phyloP scores from a whole-genome alignment of 2,888 invertebrate species.

The Dryadula phaetusa region DNA sequence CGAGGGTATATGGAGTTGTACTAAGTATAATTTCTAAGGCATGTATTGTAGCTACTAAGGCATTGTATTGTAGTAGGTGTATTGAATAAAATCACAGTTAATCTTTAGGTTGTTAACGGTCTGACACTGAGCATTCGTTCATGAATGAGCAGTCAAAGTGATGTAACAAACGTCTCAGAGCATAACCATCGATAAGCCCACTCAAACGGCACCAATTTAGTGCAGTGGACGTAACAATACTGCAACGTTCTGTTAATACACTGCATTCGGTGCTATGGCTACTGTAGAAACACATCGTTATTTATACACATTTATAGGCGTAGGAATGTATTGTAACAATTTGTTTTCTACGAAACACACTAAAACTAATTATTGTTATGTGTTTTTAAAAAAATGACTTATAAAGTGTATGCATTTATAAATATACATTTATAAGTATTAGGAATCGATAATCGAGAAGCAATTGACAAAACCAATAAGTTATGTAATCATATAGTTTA shows the following conservation, averaged over 20 bases:
- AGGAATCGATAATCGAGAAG: too few relatives aligned
- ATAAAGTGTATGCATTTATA: background rate
- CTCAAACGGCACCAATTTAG: slow-evolving; percentile 43
- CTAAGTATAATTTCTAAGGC: background rate
- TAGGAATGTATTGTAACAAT: background rate
- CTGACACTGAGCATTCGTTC: slow-evolving; percentile 46
- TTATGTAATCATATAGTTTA: too few relatives aligned
- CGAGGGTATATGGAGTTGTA: background rate
- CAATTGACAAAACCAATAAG: too few relatives aligned
- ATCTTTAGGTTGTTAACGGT: slow-evolving; percentile 32
- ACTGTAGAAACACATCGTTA: background rate
- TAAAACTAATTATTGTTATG: background rate
- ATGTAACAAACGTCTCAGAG: slow-evolving; percentile 44
- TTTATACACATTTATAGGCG: background rate
- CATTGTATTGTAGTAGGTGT: background rate
- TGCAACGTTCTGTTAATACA: slow-evolving; percentile 23
- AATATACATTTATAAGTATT: too few relatives aligned
- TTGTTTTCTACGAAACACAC: background rate
- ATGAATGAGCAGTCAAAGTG: slow-evolving; percentile 59
- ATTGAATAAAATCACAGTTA: slow-evolving; percentile 21
- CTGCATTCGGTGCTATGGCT: background rate
- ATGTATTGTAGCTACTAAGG: too few relatives aligned
- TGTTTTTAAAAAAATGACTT: too few relatives aligned
- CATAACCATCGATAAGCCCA: slow-evolving; percentile 43
- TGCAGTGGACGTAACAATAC: slow-evolving; percentile 38